Conservation (phyloP, 2,113 vertebrate species). For the Galbula dea region DNA sequence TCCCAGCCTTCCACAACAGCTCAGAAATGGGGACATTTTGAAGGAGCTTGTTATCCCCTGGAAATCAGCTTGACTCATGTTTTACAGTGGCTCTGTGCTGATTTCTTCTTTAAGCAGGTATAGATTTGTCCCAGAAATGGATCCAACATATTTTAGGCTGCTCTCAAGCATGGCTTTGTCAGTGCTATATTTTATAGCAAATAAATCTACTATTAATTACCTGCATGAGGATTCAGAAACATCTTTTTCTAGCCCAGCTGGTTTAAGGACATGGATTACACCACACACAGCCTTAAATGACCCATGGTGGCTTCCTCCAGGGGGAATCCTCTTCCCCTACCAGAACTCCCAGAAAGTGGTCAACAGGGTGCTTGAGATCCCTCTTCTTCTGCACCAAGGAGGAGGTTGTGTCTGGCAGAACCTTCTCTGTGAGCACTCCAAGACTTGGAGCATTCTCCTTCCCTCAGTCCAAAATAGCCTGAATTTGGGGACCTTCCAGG, state of each 20-base stretch:
- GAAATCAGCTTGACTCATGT: not conserved
- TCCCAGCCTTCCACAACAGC: not conserved
- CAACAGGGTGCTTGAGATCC: not conserved
- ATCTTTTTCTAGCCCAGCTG: not conserved
- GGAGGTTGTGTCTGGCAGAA: conserved; percentile 2
- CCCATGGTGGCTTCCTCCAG: not conserved
- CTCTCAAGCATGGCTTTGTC: not conserved
- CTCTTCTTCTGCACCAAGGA: not conserved
- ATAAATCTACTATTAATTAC: not conserved
- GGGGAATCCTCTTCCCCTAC: not conserved
- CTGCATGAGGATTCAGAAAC: not conserved
- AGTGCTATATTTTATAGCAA: not conserved
- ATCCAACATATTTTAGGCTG: not conserved
- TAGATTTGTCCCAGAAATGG: not conserved
- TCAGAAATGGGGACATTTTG: not conserved
- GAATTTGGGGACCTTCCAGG: conserved; percentile 16
- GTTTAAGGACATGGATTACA: not conserved
- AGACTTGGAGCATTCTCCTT: not conserved
- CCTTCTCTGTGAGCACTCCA: not conserved
- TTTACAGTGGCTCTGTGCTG: not conserved
- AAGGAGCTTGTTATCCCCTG: not conserved
- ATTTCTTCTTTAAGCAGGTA: not conserved
- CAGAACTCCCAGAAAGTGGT: not conserved
- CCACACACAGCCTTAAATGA: not conserved
- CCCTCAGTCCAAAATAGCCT: not conserved